phyloP scores from a whole-genome alignment of 1,140 invertebrate species.

The Portunus trituberculatus region DNA sequence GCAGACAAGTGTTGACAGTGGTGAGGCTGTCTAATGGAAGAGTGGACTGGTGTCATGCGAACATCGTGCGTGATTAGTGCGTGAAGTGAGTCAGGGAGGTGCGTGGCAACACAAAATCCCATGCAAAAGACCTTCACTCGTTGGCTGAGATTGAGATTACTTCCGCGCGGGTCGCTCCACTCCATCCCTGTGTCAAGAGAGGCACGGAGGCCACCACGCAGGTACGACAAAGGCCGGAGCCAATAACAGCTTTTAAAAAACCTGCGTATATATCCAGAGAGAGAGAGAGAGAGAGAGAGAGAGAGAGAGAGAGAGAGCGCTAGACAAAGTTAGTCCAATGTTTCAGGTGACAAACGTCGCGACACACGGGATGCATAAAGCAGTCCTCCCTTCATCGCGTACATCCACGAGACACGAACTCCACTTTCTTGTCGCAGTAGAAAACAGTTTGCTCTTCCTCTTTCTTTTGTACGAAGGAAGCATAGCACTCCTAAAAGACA shows the following conservation, averaged over 20 bases:
- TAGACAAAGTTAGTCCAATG: background rate
- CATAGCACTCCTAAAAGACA: too few relatives aligned
- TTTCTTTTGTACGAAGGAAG: too few relatives aligned
- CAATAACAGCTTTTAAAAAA: background rate
- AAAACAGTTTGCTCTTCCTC: too few relatives aligned
- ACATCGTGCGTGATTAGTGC: too few relatives aligned
- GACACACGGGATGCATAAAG: too few relatives aligned
- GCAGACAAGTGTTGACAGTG: background rate
- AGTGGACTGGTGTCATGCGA: background rate
- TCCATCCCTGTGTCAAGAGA: background rate
- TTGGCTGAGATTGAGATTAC: background rate
- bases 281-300: constrained; percentile 29
- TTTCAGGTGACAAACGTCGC: too few relatives aligned
- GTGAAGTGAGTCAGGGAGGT: too few relatives aligned
- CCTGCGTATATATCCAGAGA: background rate
- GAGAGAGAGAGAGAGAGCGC: constrained; percentile 23
- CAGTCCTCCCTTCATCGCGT: too few relatives aligned
- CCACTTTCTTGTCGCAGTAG: too few relatives aligned
- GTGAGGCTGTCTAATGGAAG: background rate
- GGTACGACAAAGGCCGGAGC: background rate
- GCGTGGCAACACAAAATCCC: background rate
- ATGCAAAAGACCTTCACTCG: background rate
- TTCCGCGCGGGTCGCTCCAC: background rate
- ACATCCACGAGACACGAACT: too few relatives aligned
- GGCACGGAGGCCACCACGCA: background rate